phyloP scores from a whole-genome alignment of 2,797 vertebrate genomes.

The Gambelia wislizenii region DNA sequence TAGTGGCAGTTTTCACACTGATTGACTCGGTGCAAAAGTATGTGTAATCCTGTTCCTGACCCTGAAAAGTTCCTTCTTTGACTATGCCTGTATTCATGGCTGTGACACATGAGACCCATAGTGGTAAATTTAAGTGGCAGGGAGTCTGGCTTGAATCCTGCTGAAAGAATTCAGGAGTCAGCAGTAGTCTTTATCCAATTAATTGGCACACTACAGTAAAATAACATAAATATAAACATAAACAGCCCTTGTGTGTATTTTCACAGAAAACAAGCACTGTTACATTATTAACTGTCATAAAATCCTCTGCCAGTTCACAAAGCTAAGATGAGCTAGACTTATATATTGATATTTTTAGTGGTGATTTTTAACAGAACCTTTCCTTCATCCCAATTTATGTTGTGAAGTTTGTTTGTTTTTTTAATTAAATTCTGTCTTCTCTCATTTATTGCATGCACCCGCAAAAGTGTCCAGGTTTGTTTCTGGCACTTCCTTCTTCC shows the following conservation, averaged over 20 bases:
- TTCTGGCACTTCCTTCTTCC: not conserved
- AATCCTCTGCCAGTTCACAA: not conserved
- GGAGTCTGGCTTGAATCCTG: not conserved
- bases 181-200: slow-evolving; percentile 1
- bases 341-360: not conserved
- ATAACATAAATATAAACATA: not conserved
- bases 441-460: not conserved
- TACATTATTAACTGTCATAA: not conserved
- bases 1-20: slow-evolving; percentile 16
- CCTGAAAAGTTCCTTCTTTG: not conserved
- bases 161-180: not conserved
- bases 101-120: not conserved
- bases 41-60: slow-evolving; percentile 13
- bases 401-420: too few species aligned
- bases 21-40: slow-evolving; percentile 25
- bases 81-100: not conserved
- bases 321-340: not conserved
- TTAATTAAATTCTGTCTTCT: not conserved
- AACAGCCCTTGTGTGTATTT: not conserved
- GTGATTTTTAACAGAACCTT: not conserved
- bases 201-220: not conserved
- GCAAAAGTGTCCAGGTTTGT: not conserved
- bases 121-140: slow-evolving; percentile 22
- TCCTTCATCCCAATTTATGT: not conserved
- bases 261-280: not conserved